Percentiles rank a stretch among this genome's conserved stretches.
phyloP scores from a whole-genome alignment of 2,113 vertebrate genomes.

The Perca flavescens region DNA sequence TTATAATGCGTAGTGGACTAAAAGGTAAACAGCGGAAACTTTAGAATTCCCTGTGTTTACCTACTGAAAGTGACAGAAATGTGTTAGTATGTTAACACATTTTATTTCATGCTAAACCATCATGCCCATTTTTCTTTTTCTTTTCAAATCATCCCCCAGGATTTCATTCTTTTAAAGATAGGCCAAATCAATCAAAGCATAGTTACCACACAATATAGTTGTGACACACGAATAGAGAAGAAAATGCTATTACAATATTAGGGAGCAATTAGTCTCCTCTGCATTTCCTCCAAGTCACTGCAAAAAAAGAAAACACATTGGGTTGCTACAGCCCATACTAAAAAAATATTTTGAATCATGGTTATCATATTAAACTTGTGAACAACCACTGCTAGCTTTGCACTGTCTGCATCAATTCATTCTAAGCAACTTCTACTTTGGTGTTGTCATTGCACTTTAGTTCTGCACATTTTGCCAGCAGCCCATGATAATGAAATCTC shows the following conservation, averaged over 20 bases:
- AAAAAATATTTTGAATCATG: not conserved
- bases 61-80: not conserved
- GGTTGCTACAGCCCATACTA: not conserved
- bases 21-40: not conserved
- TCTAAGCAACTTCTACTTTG: slow-evolving; percentile 1
- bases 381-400: not conserved
- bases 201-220: not conserved
- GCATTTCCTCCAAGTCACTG: not conserved
- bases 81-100: not conserved
- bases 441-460: slow-evolving; percentile 31
- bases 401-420: slow-evolving; percentile 9
- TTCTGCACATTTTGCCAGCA: slow-evolving; percentile 40
- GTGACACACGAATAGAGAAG: not conserved
- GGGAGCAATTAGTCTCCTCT: not conserved
- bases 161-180: not conserved
- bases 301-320: not conserved
- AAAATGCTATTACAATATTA: not conserved
- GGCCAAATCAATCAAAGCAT: not conserved
- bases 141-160: not conserved
- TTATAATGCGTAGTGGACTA: not conserved
- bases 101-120: not conserved
- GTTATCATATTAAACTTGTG: not conserved
- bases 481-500: slow-evolving; percentile 52
- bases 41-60: not conserved
- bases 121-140: not conserved